Percentiles rank a stretch among this genome's conserved stretches.
These are phyloP conservation scores for Cylas formicarius DNA, from an alignment of 1,140 invertebrate genomes.

Conservation along the genomic window DNA sequence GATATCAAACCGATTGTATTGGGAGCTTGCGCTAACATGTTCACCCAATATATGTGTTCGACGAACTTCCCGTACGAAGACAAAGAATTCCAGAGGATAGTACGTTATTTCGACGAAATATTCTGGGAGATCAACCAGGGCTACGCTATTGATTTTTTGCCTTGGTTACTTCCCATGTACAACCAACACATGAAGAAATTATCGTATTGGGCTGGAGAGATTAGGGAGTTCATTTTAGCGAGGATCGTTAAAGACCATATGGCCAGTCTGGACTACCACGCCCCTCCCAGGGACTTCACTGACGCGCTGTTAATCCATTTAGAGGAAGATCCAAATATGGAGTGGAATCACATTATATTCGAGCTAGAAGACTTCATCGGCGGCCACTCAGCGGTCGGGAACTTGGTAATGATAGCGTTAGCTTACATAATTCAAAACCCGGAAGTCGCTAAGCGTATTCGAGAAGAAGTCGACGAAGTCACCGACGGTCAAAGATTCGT, in stretches of 20 bases:
- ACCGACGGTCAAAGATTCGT: constrained; percentile 50
- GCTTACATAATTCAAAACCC: constrained; percentile 58
- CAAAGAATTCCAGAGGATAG: constrained; percentile 54
- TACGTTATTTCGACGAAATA: constrained; percentile 72
- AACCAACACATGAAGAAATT: constrained; percentile 60
- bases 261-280: constrained; percentile 48
- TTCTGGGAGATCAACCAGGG: constrained; percentile 89
- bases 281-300: constrained; percentile 60
- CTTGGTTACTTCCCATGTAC: constrained; percentile 70
- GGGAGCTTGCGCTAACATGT: constrained; percentile 73
- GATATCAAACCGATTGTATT: constrained; percentile 59
- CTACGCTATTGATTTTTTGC: constrained; percentile 82
- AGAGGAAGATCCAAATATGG: constrained; percentile 51
- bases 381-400: constrained; percentile 79
- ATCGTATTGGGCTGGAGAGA: constrained; percentile 57
- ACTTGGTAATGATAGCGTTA: constrained; percentile 69
- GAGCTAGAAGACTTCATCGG: constrained; percentile 81
- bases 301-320: constrained; percentile 65
- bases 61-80: constrained; percentile 62
- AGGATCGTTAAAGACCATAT: constrained; percentile 61
- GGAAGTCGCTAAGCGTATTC: constrained; percentile 56
- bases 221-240: constrained; percentile 67
- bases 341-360: constrained; percentile 66
- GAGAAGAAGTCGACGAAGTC: constrained; percentile 59
- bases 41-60: constrained; percentile 77